phyloP scores from a whole-genome alignment of 2,797 vertebrate genomes.

The Tangara arthus region DNA sequence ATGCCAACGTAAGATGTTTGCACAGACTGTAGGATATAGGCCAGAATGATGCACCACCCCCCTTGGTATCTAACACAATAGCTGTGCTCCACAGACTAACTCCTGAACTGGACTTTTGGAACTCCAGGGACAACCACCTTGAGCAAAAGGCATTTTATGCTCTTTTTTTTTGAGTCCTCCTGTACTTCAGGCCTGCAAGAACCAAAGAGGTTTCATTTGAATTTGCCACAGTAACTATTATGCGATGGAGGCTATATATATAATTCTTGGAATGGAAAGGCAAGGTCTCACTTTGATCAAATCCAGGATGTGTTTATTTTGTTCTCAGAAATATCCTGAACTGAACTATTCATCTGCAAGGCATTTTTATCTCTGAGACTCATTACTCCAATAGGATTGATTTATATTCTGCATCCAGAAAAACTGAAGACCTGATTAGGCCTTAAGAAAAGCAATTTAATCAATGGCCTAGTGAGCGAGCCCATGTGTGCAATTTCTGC shows the following conservation, averaged over 20 bases:
- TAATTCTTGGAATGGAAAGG: background rate
- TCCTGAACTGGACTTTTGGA: background rate
- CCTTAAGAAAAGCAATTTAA: background rate
- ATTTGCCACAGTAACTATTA: background rate
- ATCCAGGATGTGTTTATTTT: background rate
- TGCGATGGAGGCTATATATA: background rate
- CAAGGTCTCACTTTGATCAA: background rate
- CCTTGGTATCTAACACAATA: background rate
- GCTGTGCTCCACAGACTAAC: background rate
- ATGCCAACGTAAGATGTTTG: background rate
- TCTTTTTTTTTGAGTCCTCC: background rate
- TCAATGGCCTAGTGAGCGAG: background rate
- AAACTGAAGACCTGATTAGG: background rate
- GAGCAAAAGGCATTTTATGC: background rate
- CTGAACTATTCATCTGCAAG: background rate
- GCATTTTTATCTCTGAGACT: background rate
- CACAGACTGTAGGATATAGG: background rate
- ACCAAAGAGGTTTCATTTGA: background rate
- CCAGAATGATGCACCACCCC: background rate
- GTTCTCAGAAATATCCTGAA: background rate
- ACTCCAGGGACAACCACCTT: background rate
- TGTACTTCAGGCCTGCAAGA: background rate
- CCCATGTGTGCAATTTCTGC: background rate
- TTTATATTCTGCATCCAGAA: background rate
- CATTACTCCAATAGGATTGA: background rate